These are phyloP conservation scores for Chironex yamaguchii DNA, from an alignment of 30 jellyfish, hydroid and myxozoan genomes.

Conservation along the genomic window DNA sequence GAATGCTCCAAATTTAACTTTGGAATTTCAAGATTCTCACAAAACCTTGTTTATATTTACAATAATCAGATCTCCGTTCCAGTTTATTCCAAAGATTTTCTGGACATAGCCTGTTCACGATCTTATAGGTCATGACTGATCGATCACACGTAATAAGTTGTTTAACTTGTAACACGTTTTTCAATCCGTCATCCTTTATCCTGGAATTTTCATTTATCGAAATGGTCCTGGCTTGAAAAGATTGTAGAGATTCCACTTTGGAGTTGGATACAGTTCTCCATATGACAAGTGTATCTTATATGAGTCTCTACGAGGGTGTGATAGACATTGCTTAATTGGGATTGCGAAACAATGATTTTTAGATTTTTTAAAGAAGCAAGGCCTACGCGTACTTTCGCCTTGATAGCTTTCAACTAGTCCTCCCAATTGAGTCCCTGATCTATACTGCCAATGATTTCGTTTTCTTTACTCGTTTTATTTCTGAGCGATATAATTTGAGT, in stretches of 20 bases:
- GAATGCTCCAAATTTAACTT: no score
- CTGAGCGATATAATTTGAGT: constrained; percentile 5
- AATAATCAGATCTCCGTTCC: no score
- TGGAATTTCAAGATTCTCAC: no score
- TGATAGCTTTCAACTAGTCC: constrained; percentile 12
- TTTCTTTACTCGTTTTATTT: constrained; percentile 15
- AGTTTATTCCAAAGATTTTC: no score
- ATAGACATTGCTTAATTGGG: constrained; percentile 15
- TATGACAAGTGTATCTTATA: constrained; percentile 12
- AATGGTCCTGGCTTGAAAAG: constrained; percentile 20
- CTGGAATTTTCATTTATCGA: no score
- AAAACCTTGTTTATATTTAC: no score
- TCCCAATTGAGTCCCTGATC: constrained; percentile 44
- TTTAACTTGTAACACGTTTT: no score
- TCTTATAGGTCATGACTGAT: no score
- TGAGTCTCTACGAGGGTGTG: constrained; percentile 18
- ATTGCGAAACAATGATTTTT: constrained; percentile 20
- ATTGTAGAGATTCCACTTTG: constrained; percentile 10
- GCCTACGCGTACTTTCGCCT: constrained; percentile 19
- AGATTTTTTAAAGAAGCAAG: constrained; percentile 20
- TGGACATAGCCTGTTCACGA: no score
- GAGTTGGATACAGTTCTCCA: constrained; percentile 40
- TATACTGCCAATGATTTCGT: constrained; percentile 41
- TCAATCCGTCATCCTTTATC: no score
- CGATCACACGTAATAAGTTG: no score